Percentiles rank a stretch among this genome's conserved stretches.
These are phyloP conservation scores for Sinocyclocheilus rhinocerous DNA, from an alignment of 2,113 vertebrate genomes.

Conservation along the genomic window DNA sequence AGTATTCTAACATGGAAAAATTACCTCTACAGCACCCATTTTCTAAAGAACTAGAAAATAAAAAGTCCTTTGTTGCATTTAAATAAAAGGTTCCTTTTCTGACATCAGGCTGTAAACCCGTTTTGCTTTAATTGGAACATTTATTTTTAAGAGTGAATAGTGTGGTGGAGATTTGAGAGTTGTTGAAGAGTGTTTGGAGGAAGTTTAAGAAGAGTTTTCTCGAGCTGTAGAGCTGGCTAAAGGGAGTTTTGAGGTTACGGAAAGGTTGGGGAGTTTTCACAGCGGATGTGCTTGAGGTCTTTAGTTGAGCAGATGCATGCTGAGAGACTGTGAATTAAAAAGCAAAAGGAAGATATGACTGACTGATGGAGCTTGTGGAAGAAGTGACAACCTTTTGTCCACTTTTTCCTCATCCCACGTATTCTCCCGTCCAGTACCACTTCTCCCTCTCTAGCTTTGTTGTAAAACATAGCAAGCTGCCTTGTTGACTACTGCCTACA, in stretches of 20 bases:
- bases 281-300: background rate
- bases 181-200: background rate
- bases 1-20: background rate
- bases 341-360: background rate
- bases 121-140: slow-evolving; percentile 7
- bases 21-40: background rate
- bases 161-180: background rate
- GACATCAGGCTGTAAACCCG: background rate
- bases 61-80: background rate
- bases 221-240: background rate
- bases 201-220: background rate
- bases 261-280: background rate
- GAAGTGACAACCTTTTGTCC: background rate
- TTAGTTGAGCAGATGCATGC: background rate
- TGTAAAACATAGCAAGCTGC: background rate
- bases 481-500: background rate
- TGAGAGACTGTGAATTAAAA: slow-evolving; percentile 8
- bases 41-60: background rate
- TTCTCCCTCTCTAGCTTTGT: slow-evolving; percentile 27
- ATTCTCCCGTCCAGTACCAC: slow-evolving; percentile 53
- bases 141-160: background rate
- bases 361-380: background rate
- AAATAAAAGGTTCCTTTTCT: background rate
- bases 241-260: background rate
- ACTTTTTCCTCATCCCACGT: background rate